phyloP scores from a whole-genome alignment of 2,797 vertebrate species.

The Mormyrus hasselquistii region DNA sequence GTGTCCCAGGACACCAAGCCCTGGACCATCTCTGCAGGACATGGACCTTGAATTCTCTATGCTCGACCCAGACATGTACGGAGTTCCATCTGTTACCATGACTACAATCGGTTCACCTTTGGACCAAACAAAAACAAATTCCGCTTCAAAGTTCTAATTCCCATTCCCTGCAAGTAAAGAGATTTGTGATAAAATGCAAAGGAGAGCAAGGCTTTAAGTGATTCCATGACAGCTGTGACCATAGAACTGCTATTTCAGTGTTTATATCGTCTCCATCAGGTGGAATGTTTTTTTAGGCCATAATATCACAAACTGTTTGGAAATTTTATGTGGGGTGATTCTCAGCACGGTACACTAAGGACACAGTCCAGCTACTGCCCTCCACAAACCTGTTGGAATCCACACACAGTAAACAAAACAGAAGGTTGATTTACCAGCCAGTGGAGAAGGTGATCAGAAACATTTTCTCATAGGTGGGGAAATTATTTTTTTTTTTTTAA shows the following conservation, averaged over 20 bases:
- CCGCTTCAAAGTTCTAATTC: background rate
- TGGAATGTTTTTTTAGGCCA: background rate
- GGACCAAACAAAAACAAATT: slow-evolving; percentile 6
- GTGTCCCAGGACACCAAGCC: slow-evolving; percentile 6
- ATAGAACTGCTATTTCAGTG: background rate
- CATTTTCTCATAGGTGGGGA: background rate
- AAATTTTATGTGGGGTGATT: slow-evolving; percentile 23
- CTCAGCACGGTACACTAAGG: slow-evolving; percentile 26
- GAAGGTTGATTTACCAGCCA: slow-evolving; percentile 5
- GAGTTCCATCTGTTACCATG: background rate
- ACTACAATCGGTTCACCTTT: background rate
- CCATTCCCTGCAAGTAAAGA: background rate
- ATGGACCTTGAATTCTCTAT: slow-evolving; percentile 15
- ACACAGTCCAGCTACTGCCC: slow-evolving; percentile 15
- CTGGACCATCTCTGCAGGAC: background rate
- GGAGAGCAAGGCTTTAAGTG: slow-evolving; percentile 23
- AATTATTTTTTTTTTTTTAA: background rate
- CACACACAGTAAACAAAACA: background rate
- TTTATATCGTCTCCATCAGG: slow-evolving; percentile 9
- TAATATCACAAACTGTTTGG: slow-evolving; percentile 1
- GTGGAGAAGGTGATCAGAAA: background rate
- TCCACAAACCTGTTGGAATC: background rate
- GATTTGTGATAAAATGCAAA: background rate
- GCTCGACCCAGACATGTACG: background rate
- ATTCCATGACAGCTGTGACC: slow-evolving; percentile 6